Conservation (phyloP, 2,797 vertebrate genomes). For the Xiphorhynchus erythropygius region DNA sequence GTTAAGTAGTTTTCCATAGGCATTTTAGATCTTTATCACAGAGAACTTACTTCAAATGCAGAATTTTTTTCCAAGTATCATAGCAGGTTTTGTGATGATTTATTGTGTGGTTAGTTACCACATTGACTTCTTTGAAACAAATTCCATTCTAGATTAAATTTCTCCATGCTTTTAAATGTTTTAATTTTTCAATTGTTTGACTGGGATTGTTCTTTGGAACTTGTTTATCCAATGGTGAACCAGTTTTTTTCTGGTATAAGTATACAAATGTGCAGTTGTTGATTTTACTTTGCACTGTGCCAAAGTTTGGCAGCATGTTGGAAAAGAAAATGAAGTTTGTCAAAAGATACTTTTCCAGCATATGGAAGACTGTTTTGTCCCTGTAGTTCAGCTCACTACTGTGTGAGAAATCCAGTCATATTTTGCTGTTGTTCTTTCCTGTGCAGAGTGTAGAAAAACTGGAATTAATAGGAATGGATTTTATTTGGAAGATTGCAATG, state of each 20-base stretch:
- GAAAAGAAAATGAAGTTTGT: background rate
- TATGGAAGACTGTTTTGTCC: background rate
- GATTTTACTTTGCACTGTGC: background rate
- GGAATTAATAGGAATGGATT: slow-evolving; percentile 98
- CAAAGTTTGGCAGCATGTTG: background rate
- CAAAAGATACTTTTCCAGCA: background rate
- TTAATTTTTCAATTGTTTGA: background rate
- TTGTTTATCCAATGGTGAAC: background rate
- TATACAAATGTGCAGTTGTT: background rate
- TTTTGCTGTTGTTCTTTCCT: slow-evolving; percentile 16
- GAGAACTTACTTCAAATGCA: background rate
- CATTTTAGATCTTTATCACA: slow-evolving; percentile 35
- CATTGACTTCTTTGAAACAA: background rate
- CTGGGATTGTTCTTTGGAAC: background rate
- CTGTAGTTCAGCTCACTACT: background rate
- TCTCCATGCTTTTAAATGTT: background rate
- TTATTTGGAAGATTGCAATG: slow-evolving; percentile 99
- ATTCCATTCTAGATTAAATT: background rate
- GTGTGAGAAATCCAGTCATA: background rate
- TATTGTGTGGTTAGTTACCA: background rate
- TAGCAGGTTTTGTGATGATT: background rate
- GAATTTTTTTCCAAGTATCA: background rate
- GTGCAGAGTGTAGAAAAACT: slow-evolving; percentile 94
- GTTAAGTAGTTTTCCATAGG: background rate
- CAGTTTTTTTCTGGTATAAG: background rate